phyloP scores from a whole-genome alignment of 2,113 vertebrate genomes.

The Mormyrus lacerda region DNA sequence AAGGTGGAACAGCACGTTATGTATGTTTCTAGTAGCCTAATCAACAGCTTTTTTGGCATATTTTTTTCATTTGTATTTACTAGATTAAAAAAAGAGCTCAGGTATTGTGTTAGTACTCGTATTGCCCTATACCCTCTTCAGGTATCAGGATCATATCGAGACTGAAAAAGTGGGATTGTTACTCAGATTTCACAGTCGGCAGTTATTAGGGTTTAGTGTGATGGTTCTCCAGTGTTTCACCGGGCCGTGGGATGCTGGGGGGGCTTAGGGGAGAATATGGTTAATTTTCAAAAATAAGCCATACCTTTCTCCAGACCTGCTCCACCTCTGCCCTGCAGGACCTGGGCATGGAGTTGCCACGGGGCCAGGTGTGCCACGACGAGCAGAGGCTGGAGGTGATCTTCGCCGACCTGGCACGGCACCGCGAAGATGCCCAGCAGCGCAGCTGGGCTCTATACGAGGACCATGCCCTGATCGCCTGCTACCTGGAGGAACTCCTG shows the following conservation, averaged over 20 bases:
- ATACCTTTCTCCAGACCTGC: neutral
- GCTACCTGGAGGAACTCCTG: slow-evolving; percentile 69
- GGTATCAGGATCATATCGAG: neutral
- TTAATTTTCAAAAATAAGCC: neutral
- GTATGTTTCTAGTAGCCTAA: neutral
- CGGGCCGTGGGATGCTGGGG: neutral
- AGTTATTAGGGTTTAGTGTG: neutral
- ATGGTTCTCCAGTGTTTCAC: neutral
- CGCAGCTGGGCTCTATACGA: slow-evolving; percentile 78
- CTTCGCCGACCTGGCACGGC: slow-evolving; percentile 80
- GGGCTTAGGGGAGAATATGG: neutral
- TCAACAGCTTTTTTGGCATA: neutral
- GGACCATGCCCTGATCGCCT: slow-evolving; percentile 62
- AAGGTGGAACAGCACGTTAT: neutral
- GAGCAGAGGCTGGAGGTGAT: slow-evolving; percentile 94
- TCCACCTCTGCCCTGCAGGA: slow-evolving; percentile 56
- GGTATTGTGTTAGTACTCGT: neutral
- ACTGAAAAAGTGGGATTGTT: neutral
- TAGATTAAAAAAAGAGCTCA: too few relatives aligned
- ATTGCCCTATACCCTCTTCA: neutral
- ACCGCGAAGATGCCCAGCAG: slow-evolving; percentile 91
- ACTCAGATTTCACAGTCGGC: neutral
- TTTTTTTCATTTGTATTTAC: too few relatives aligned
- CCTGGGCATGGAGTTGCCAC: slow-evolving; percentile 71
- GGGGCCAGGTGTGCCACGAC: slow-evolving; percentile 88